A percentile compares a stretch with the other conserved stretches of the same genome.
Conservation (phyloP, 2,888 invertebrate genomes). For the Chironomus tentans region DNA sequence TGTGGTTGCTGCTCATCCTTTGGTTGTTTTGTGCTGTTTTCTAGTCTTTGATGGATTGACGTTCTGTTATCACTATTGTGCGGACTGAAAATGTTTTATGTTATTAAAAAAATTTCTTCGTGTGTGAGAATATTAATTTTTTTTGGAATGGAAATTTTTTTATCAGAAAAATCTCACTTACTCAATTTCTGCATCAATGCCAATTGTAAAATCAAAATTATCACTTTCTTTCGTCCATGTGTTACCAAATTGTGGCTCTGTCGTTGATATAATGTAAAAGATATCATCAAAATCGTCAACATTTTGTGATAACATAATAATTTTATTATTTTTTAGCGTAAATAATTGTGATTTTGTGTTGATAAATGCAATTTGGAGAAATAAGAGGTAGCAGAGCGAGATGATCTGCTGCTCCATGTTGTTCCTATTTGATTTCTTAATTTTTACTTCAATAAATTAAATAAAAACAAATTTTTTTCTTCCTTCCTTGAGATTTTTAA, state of each 20-base stretch:
- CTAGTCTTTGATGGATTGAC: background rate
- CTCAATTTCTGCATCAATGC: constrained; percentile 30
- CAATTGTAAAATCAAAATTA: constrained; percentile 37
- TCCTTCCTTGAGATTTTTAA: too few relatives aligned
- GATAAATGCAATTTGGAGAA: background rate
- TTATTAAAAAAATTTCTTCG: too few relatives aligned
- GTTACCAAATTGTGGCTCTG: constrained; percentile 52
- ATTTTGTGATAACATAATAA: background rate
- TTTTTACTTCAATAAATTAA: too few relatives aligned
- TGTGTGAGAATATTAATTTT: too few relatives aligned
- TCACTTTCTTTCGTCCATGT: constrained; percentile 54
- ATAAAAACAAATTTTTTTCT: too few relatives aligned
- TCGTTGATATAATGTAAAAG: constrained; percentile 67
- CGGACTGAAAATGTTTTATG: background rate
- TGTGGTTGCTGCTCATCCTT: constrained; percentile 32
- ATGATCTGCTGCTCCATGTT: background rate
- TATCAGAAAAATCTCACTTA: constrained; percentile 12
- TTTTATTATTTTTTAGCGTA: constrained; percentile 18
- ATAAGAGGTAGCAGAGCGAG: background rate
- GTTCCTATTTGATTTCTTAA: too few relatives aligned
- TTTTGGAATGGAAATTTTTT: constrained; percentile 26
- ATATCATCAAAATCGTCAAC: constrained; percentile 54
- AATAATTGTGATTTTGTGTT: constrained; percentile 22
- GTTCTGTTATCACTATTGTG: constrained; percentile 1
- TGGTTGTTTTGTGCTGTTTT: constrained; percentile 28